Evolutionary conservation across 2,888 invertebrate species (phyloP), one percentile per base, ranked within the genome.

Genomic region (Julus scandinavius): DNA sequence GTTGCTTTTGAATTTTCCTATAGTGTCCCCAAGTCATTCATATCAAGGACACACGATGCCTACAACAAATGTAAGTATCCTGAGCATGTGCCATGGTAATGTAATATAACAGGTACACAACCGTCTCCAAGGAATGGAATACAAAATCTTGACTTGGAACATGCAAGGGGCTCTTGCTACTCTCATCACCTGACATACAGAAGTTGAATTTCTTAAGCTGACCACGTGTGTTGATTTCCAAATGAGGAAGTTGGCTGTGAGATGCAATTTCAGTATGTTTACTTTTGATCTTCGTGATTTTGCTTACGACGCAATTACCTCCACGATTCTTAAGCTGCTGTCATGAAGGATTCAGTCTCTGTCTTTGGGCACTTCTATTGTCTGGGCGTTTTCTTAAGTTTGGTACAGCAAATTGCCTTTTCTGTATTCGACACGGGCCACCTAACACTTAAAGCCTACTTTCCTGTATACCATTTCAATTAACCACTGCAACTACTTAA

Each of bases 231-330:
- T 9, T 29, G 80, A 80, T 20, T 80, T 29, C 38, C 5, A 80
- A 80, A 80, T 38, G 38, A 20, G 38, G 29, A 80, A 38, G 38
- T 38, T 38, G 20, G 38, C 13, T 7, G 29, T 3, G 11, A 80
- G 80, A 80, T 80, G 80, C 20, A 80, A 80, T 80, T 80, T 80
- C 80, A 80, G 20, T 80, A 29, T 80, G 80, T 80, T 80, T 80
- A 80, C 80, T 38, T 80, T 80, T 80, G 80, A 80, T 80, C 80
- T 13, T 20, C 38, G 80, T 80, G 38, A 2, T 80, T 20, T 80
- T 80, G 80, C 80, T 20, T 80, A 80, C 29, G 80, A 29, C 38
- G 80, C 80, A 80, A 38, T 80, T 80, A 80, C 80, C 80, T n/a
- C 29, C 80, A 38, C 17, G 11, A 72, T 1, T 72, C 72, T 72